Evolutionary conservation across 2,797 vertebrate species (phyloP).

Genomic region (Falco columbarius): DNA sequence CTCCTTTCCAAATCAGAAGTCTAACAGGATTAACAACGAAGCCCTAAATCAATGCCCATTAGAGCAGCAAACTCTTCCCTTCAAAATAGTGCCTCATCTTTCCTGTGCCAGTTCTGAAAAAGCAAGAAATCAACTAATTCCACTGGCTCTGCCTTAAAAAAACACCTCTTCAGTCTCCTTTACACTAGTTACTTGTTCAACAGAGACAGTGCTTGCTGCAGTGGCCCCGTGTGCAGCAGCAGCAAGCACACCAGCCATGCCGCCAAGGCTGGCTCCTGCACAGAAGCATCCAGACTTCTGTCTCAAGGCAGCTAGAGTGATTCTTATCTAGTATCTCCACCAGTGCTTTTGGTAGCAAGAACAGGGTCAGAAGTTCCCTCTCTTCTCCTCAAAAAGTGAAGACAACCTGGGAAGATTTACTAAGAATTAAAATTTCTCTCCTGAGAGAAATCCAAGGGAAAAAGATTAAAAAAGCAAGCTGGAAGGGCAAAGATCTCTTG

Average conservation of each 20-base stretch:
- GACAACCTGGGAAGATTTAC: neutral
- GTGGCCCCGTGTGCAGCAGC: rapidly evolving
- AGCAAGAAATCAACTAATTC: neutral
- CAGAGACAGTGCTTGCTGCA: neutral
- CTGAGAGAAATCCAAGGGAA: neutral
- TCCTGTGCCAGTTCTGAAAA: neutral
- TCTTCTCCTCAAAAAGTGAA: neutral
- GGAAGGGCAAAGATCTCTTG: neutral
- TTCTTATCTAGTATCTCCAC: neutral
- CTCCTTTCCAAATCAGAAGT: neutral
- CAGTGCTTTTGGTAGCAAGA: neutral
- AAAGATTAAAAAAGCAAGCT: neutral
- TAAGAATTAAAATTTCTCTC: neutral
- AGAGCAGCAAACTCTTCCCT: neutral
- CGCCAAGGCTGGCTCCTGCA: neutral
- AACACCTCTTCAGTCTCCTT: neutral
- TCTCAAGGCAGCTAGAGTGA: neutral
- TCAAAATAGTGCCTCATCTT: neutral
- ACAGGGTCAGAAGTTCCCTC: neutral
- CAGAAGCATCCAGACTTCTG: neutral
- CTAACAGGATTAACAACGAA: neutral
- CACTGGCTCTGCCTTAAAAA: neutral
- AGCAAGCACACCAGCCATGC: neutral
- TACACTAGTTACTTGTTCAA: neutral
- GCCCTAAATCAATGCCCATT: neutral